phyloP scores from a whole-genome alignment of 1,140 invertebrate species.

The Hesperophylax magnus region DNA sequence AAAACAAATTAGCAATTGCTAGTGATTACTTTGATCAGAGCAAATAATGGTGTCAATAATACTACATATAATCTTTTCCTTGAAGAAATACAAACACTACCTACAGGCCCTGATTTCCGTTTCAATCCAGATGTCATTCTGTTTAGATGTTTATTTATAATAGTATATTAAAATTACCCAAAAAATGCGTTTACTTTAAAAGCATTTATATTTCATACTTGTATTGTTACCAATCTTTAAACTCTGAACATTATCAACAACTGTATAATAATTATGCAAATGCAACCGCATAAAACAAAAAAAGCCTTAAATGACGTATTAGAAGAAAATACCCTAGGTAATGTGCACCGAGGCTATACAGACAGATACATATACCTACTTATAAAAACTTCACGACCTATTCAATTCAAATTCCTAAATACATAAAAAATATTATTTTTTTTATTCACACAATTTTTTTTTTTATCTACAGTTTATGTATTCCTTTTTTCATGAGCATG shows the following conservation, averaged over 20 bases:
- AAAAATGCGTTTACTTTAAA: background rate
- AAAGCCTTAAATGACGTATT: background rate
- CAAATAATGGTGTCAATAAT: background rate
- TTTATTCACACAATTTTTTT: conserved; percentile 1
- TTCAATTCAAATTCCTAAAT: conserved; percentile 3
- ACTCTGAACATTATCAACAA: conserved; percentile 12
- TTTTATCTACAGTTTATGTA: background rate
- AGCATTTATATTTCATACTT: background rate
- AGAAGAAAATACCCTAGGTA: background rate
- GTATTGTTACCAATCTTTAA: background rate
- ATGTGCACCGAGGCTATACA: background rate
- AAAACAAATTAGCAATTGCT: too few species aligned
- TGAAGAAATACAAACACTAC: background rate
- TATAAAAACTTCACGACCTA: background rate
- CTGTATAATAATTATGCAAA: background rate
- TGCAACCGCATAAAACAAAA: background rate
- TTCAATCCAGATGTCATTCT: conserved; percentile 10
- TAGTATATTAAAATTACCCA: background rate
- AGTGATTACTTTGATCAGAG: too few species aligned
- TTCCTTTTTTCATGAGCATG: background rate
- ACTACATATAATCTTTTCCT: background rate
- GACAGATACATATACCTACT: background rate
- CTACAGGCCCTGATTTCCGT: conserved; percentile 29
- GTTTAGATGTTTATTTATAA: background rate
- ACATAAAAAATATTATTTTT: background rate